Base-by-base conservation (phyloP, 2,797 vertebrate genomes). In the Mionectes olivaceus region DNA sequence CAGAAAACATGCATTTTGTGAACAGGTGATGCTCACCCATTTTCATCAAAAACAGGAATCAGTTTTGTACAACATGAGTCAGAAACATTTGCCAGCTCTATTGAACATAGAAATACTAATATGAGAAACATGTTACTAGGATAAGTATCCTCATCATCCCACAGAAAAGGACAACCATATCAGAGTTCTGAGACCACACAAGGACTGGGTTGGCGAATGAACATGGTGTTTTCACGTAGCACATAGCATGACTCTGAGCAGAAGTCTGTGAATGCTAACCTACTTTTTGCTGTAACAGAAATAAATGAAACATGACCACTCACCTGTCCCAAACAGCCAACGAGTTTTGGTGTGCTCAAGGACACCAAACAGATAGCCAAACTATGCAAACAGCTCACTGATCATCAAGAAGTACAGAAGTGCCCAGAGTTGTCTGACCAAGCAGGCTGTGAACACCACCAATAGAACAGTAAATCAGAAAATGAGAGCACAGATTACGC, bases 11-110 rank as follows among this genome's bases (percentile, higher is more conserved):
- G 4, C 17, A 9, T 68, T 77, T 71, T 57, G 22, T 37, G 44
- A 95, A 82, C 30, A 35, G 7, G 21, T 57, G 24, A 35, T 12
- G 11, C 19, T 25, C 14, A 28, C 25, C 43, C 3, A 44, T 61
- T 92, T 82, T 61, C 59, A 35, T 61, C 25, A 75, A 75, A 83
- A 49, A 15, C 19, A 32, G 17, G 22, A 71, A 46, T 9, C 0
- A 0, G 6, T 75, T 83, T 81, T 60, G 28, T n/a, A 33, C 73
- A 70, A 73, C 8, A 32, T 0, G 0, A 44, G 32, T 25, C 19
- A 70, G 60, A 83, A 85, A 78, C 3, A 11, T 46, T 65, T 70
- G 13, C 22, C 47, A 71, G 13, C 6, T 64, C 16, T 53, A 32
- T 22, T 49, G 18, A 39, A 55, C 6, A 2, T 19, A 86, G 35